phyloP scores from a whole-genome alignment of 2,797 vertebrate species.

The Menidia menidia region DNA sequence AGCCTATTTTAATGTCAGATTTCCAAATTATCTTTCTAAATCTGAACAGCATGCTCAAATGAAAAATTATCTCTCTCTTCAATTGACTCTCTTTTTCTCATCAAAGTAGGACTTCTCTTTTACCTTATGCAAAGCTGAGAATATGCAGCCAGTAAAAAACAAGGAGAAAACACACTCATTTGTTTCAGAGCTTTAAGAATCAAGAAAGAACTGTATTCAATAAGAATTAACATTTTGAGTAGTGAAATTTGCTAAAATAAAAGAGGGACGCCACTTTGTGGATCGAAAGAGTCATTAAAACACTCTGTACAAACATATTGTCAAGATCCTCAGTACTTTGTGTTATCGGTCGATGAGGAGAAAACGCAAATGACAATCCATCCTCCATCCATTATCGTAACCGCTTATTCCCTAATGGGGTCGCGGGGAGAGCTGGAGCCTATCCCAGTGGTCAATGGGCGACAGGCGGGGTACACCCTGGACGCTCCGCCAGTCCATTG shows the following conservation, averaged over 20 bases:
- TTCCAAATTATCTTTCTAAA: background rate
- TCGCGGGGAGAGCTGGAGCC: too few relatives aligned
- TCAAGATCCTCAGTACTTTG: constrained; percentile 31
- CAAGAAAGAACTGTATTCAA: background rate
- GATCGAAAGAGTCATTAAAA: constrained; percentile 47
- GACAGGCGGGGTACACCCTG: too few relatives aligned
- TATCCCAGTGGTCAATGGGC: too few relatives aligned
- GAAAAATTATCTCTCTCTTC: background rate
- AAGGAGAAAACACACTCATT: background rate
- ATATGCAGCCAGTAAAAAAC: constrained; percentile 1
- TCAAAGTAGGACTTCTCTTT: constrained; percentile 3
- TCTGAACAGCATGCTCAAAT: background rate
- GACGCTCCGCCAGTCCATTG: too few relatives aligned
- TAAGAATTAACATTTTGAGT: constrained; percentile 2
- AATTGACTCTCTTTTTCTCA: background rate
- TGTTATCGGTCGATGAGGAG: constrained; percentile 27
- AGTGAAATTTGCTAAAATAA: constrained; percentile 11
- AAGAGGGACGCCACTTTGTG: constrained; percentile 8
- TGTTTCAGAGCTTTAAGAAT: background rate
- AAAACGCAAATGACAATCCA: constrained; percentile 34
- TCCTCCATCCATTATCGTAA: too few relatives aligned
- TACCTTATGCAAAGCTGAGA: background rate
- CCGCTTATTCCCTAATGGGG: too few relatives aligned
- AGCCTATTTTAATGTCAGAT: constrained; percentile 2
- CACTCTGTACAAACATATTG: constrained; percentile 28